Evolutionary conservation across 2,113 vertebrate genomes (phyloP), one percentile per base, ranked within the genome.

Genomic region (Prolemur simus): DNA sequence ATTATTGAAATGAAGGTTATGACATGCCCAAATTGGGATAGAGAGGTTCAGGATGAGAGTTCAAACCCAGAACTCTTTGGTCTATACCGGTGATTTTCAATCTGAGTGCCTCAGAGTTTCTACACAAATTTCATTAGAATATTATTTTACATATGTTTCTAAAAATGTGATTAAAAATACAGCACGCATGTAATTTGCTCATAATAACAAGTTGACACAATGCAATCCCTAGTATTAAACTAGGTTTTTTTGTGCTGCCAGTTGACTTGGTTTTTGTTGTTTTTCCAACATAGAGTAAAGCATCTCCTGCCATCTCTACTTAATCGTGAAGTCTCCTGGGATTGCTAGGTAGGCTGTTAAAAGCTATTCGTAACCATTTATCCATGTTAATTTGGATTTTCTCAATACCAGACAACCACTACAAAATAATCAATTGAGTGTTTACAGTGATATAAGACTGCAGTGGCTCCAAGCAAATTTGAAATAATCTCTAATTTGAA

Each of bases 401-500:
- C 69, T 87, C 74, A 89, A 3, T 63, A 89, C 21, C 6, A 15
- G 49, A 89, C 71, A 95, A 73, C 83, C 13, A 58, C 32, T 69
- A 32, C 77, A 94, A 89, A 85, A 92, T 73, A 93, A 97, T 89
- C 66, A 82, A n/a, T 85, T 90, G 74, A 4, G 0, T 93, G 63
- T 86, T 87, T 64, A 76, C 82, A 94, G 63, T 63, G 49, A 95
- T 76, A 20, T 29, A 89, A 84, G 69, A 74, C 56, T 54, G 18
- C 5, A 74, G 39, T 45, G 76, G 9, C 27, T 92, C n/a, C 45
- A 76, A 94, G 81, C 64, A 95, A 77, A 86, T 82, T 64, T 95
- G 64, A 95, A 96, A 91, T 97, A 93, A 91, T 88, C 78, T 74
- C 21, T 95, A 81, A 89, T 89, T 97, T 94, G 49, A 76, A 60